Evolutionary conservation across 2,797 vertebrate species (phyloP).

Genomic region (Allobates femoralis): DNA sequence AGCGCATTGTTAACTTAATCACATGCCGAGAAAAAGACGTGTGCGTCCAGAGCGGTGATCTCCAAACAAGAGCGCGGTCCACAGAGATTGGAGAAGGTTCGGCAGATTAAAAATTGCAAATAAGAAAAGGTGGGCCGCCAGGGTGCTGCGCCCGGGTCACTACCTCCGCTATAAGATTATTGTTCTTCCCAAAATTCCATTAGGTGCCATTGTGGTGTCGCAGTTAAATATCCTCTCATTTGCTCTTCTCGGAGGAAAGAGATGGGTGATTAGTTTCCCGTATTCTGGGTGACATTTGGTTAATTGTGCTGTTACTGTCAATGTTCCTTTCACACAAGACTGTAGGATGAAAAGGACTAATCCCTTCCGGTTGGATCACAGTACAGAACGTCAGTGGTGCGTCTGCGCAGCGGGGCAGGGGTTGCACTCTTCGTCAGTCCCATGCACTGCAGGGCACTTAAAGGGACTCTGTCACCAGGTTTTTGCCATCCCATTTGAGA

Average conservation of each 20-base stretch:
- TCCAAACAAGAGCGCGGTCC: conserved; percentile 79
- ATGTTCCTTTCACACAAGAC: conserved; percentile 54
- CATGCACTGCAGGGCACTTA: too few relatives aligned
- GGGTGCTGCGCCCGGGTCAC: conserved; percentile 76
- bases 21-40: conserved; percentile 94
- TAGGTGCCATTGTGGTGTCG: conserved; percentile 65
- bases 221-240: conserved; percentile 64
- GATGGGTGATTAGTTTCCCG: conserved; percentile 70
- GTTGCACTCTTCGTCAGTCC: neutral
- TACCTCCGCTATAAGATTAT: conserved; percentile 68
- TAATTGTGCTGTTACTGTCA: conserved; percentile 67
- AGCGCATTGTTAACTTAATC: conserved; percentile 99
- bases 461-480: too few relatives aligned
- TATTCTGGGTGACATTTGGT: conserved; percentile 70
- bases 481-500: too few relatives aligned
- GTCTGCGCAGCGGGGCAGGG: neutral
- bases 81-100: conserved; percentile 78
- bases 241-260: conserved; percentile 66
- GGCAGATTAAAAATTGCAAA: conserved; percentile 74
- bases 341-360: conserved; percentile 33
- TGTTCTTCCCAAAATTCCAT: conserved; percentile 66
- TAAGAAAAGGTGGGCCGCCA: conserved; percentile 73
- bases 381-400: neutral
- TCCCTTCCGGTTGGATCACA: conserved; percentile 21
- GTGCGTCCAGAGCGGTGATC: conserved; percentile 78